Percentiles rank a stretch among this genome's conserved stretches.
phyloP scores from a whole-genome alignment of 2,888 invertebrate species.

The Podabrus alpinus region DNA sequence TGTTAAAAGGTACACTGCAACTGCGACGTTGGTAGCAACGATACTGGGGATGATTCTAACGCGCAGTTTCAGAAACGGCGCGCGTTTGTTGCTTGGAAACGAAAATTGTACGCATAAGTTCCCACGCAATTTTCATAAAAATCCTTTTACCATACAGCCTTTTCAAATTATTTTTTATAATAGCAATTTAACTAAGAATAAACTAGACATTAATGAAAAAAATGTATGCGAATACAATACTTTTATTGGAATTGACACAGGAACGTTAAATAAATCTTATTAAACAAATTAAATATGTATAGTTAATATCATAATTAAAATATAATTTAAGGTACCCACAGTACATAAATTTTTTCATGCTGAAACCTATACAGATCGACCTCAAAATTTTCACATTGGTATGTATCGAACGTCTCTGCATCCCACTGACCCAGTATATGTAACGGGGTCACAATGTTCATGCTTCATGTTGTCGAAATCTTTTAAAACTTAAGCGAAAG shows the following conservation, averaged over 20 bases:
- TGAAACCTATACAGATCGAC: not conserved
- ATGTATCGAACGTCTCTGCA: slow-evolving; percentile 28
- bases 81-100: slow-evolving; percentile 42
- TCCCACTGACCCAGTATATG: slow-evolving; percentile 31
- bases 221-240: not conserved
- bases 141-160: not conserved
- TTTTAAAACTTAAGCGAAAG: not conserved
- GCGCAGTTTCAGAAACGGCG: slow-evolving; percentile 40
- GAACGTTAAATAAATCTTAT: not conserved
- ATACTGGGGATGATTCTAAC: slow-evolving; percentile 32
- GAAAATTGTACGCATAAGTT: slow-evolving; percentile 27
- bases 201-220: not conserved
- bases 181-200: not conserved
- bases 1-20: slow-evolving; percentile 36
- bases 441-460: slow-evolving; percentile 13
- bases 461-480: not conserved
- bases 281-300: not conserved
- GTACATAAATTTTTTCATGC: not conserved
- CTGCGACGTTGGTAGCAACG: slow-evolving; percentile 30
- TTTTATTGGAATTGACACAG: not conserved
- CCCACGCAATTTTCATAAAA: slow-evolving; percentile 15
- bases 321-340: not conserved
- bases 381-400: slow-evolving; percentile 21
- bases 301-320: not conserved
- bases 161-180: not conserved